These are phyloP conservation scores for Trachops cirrhosus DNA, from an alignment of 2,797 vertebrate genomes.

Conservation along the genomic window DNA sequence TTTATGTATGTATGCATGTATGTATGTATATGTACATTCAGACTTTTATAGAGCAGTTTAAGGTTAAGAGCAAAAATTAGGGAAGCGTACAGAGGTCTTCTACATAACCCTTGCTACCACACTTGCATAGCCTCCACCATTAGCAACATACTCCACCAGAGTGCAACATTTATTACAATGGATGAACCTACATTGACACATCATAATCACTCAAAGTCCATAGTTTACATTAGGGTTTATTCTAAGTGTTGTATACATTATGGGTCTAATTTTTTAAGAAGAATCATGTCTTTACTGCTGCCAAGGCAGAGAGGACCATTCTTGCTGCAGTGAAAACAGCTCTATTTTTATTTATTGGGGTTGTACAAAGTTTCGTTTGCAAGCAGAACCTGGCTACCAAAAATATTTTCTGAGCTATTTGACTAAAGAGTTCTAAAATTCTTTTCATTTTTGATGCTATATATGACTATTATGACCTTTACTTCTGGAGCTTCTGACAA, in stretches of 20 bases:
- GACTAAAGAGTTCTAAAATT: not conserved
- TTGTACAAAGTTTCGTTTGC: not conserved
- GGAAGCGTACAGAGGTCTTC: not conserved
- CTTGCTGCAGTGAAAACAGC: not conserved
- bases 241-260: not conserved
- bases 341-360: not conserved
- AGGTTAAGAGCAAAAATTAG: not conserved
- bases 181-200: not conserved
- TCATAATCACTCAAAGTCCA: not conserved
- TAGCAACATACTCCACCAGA: not conserved
- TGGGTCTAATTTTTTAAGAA: not conserved
- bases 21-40: not conserved
- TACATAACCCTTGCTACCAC: not conserved
- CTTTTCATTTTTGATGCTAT: not conserved
- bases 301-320: not conserved
- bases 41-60: not conserved
- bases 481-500: not conserved
- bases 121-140: not conserved
- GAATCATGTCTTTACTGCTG: not conserved
- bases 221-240: not conserved
- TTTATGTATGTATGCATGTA: not conserved
- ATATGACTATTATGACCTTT: not conserved
- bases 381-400: not conserved
- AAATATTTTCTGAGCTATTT: not conserved
- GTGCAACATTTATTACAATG: not conserved